Conservation (phyloP, 2,113 vertebrate species). For the Poicephalus meyeri region DNA sequence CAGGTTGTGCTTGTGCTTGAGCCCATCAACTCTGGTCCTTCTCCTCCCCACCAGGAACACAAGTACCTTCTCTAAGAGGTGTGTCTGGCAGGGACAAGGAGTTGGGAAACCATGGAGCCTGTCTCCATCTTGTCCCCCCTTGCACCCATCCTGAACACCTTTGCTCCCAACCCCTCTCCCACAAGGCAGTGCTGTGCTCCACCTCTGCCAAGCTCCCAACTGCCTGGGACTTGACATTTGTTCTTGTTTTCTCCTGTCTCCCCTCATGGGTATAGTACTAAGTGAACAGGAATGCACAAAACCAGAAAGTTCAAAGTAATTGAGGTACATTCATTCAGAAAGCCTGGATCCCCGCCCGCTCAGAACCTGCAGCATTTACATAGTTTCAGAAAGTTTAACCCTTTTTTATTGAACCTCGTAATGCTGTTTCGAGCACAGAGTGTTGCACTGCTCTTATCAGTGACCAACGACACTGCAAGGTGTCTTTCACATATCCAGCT, state of each 20-base stretch:
- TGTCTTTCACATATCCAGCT: slow-evolving; percentile 6
- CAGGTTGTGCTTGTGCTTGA: neutral
- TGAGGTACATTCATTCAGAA: slow-evolving; percentile 72
- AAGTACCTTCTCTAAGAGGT: slow-evolving; percentile 35
- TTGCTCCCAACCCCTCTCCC: slow-evolving; percentile 36
- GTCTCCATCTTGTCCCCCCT: neutral
- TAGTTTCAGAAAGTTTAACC: slow-evolving; percentile 72
- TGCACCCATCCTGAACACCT: slow-evolving; percentile 33
- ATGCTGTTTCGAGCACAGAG: neutral
- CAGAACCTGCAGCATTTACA: slow-evolving; percentile 70
- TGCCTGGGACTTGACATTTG: slow-evolving; percentile 72
- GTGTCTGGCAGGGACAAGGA: neutral
- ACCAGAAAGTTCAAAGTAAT: slow-evolving; percentile 76
- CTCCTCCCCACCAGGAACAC: slow-evolving; percentile 44
- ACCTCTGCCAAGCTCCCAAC: slow-evolving; percentile 48
- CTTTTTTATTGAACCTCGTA: slow-evolving; percentile 42
- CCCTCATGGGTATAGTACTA: slow-evolving; percentile 73
- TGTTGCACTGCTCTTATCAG: neutral
- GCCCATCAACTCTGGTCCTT: slow-evolving; percentile 22
- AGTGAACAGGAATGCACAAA: slow-evolving; percentile 75
- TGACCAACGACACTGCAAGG: neutral
- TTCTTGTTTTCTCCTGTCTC: slow-evolving; percentile 75
- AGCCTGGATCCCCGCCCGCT: slow-evolving; percentile 65
- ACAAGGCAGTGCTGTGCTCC: slow-evolving; percentile 40
- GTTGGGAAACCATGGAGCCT: slow-evolving; percentile 25